Evolutionary conservation across 2,888 invertebrate genomes (phyloP), one percentile per base, ranked within the genome.

Genomic region (Synergus laeviventris): DNA sequence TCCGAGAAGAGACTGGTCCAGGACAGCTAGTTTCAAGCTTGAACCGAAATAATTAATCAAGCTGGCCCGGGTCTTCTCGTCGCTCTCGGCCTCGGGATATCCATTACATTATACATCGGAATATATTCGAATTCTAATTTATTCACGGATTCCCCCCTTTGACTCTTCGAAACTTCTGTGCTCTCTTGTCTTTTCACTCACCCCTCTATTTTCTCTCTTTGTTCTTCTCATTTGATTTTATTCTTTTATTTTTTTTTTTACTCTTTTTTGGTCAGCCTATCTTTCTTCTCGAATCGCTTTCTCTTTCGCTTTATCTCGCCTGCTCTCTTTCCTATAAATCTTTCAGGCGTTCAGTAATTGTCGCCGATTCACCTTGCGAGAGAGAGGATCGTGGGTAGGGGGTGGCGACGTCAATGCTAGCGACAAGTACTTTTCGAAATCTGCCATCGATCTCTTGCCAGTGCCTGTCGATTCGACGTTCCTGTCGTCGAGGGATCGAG

Each of bases 41-140:
- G 85, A 88, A 88, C 84, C 85, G 86, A 88, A 90, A 90, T 90
- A 90, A 90, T 90, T 90, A 89, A 90, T 90, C 89, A 89, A 86
- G 82, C 82, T 75, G 82, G 81, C 62, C 78, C 81, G 76, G 82
- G 81, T 83, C 82, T 77, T 83, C 81, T 83, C 83, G 86, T 79
- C 85, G 83, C 75, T 56, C 78, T 78, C 77, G 75, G 81, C 81
- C 82, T 79, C 80, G 78, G 79, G 84, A 83, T 87, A 88, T 90
- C 89, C 87, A 87, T 89, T 90, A 89, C 89, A 89, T 89, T 89
- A 90, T 89, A 89, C 87, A 89, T 89, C 87, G 87, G 85, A 84
- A 85, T 84, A 89, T 87, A 89, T 86, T 88, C 88, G 87, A 89
- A 89, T 89, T 89, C 86, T 89, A 90, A 90, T 90, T 90, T 90